Evolutionary conservation across 2,797 vertebrate species (phyloP).

Genomic region (Sebastes diploproa): DNA sequence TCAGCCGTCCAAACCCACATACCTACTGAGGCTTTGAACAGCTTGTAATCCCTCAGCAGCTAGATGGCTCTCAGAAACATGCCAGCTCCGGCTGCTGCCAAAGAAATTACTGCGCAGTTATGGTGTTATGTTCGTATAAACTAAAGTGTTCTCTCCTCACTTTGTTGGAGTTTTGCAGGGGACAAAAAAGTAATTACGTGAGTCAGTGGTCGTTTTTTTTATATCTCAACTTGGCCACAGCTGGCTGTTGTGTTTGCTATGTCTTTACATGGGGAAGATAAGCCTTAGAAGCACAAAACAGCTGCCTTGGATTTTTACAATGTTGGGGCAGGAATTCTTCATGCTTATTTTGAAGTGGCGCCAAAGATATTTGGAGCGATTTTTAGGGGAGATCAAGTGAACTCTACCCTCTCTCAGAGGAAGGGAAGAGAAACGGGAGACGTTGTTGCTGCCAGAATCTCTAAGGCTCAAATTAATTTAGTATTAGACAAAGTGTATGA

Average conservation of each 20-base stretch:
- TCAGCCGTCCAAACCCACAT: constrained; percentile 77
- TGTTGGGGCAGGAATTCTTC: constrained; percentile 56
- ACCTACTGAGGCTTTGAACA: constrained; percentile 78
- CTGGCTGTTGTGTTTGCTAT: constrained; percentile 68
- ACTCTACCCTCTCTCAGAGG: constrained; percentile 71
- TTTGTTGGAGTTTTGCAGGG: constrained; percentile 41
- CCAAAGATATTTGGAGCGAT: constrained; percentile 76
- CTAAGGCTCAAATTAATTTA: constrained; percentile 41
- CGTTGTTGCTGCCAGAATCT: constrained; percentile 41
- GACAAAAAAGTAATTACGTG: constrained; percentile 50
- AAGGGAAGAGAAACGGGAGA: constrained; percentile 49
- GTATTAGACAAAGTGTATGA: constrained; percentile 34
- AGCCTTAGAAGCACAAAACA: constrained; percentile 73
- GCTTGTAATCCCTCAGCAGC: constrained; percentile 77
- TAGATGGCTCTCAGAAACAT: constrained; percentile 69
- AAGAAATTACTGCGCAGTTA: constrained; percentile 70
- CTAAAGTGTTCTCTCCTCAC: constrained; percentile 50
- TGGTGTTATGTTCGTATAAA: constrained; percentile 65
- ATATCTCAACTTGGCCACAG: constrained; percentile 65
- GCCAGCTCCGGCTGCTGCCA: constrained; percentile 62
- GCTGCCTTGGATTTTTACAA: constrained; percentile 72
- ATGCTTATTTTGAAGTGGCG: constrained; percentile 72
- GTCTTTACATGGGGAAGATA: constrained; percentile 75
- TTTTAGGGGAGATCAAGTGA: constrained; percentile 61
- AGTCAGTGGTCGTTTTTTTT: constrained; percentile 44